Base-by-base conservation (phyloP, 2,797 vertebrate genomes). In the Cossypha heuglini region DNA sequence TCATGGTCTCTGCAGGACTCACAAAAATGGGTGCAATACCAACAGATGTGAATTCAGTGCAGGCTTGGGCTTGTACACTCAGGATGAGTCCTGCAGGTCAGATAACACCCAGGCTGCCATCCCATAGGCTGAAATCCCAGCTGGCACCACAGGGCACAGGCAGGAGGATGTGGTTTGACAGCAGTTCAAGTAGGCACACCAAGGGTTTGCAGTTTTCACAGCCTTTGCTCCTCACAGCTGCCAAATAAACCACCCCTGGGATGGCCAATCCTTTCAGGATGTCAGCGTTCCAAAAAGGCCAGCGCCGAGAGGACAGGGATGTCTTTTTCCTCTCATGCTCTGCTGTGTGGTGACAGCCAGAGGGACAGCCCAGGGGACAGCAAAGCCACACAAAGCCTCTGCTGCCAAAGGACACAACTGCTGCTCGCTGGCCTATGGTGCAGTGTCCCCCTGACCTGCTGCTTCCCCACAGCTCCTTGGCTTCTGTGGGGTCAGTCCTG, bases 371-470 rank as follows among this genome's bases (percentile, higher is more conserved):
- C 5, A 63, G 45, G 73, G 59, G 59, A 64, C 2, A 6, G 67
- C n/a, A 52, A 24, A 49, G 73, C 63, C 3, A 12, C 76, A 31
- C 76, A 33, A 69, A 86, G 35, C 33, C n/a, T 78, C 67, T 78
- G 57, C 43, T 38, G 38, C 74, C 1, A 1, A 38, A 35, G 28
- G 45, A 68, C n/a, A 2, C 4, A 5, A 14, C 0, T 0, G 10
- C 42, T 33, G 64, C 45, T 59, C 0, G 0, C 37, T 29, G 63
- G 20, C 1, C 1, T 7, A 0, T 9, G 21, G 8, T 3, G 4
- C 42, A 12, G 13, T 14, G 29, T 20, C 11, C 35, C 35, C 52
- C 24, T 15, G 38, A 16, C 16, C 61, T 16, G 21, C 61, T 29
- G 8, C 31, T 55, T 12, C 61, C 68, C 33, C 16, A 8, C 57